phyloP scores from a whole-genome alignment of 2,797 vertebrate species.

The Simalia tracyae region DNA sequence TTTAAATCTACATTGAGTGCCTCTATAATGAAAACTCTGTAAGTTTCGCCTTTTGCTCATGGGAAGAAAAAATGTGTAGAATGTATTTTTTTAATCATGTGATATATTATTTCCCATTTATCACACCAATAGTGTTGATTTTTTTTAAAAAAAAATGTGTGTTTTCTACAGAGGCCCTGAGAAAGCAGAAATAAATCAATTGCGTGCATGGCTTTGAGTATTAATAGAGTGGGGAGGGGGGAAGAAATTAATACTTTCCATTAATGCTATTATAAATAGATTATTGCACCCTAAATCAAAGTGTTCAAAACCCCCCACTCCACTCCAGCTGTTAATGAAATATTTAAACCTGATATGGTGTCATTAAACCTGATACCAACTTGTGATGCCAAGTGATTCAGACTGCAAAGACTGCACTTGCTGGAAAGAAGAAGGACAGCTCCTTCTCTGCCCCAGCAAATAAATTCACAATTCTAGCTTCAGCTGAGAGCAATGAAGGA shows the following conservation, averaged over 20 bases:
- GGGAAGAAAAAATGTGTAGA: slow-evolving; percentile 12
- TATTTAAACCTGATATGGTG: background rate
- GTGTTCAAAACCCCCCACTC: background rate
- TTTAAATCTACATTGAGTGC: background rate
- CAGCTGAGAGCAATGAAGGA: background rate
- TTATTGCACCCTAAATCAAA: background rate
- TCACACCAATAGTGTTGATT: background rate
- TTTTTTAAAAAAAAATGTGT: background rate
- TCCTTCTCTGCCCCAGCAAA: background rate
- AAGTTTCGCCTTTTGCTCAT: background rate
- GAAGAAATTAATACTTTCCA: background rate
- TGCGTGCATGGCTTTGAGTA: slow-evolving; percentile 13
- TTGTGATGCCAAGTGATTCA: background rate
- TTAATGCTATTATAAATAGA: background rate
- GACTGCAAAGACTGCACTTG: background rate
- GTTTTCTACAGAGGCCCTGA: background rate
- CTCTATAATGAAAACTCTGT: background rate
- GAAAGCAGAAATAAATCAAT: background rate
- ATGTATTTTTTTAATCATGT: background rate
- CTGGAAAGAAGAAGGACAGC: background rate
- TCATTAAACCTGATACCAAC: background rate
- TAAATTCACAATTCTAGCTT: background rate
- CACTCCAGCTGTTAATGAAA: background rate
- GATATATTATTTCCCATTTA: background rate
- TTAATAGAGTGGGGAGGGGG: background rate